Conservation (phyloP, 1,140 invertebrate species). For the Ceratina australensis region DNA sequence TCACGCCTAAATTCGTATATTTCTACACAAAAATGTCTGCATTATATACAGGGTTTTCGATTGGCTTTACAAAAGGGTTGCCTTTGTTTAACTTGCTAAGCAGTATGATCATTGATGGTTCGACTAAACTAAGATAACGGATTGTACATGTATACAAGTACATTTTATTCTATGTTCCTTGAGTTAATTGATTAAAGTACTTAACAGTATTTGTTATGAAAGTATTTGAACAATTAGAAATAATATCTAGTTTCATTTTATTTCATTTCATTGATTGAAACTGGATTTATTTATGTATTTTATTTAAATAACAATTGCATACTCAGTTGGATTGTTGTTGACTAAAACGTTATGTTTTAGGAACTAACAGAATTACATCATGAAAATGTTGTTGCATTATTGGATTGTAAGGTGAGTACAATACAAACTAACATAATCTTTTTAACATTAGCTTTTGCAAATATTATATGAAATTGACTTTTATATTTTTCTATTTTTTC, state of each 20-base stretch:
- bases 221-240: background rate
- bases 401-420: conserved; percentile 91
- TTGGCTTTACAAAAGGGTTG: background rate
- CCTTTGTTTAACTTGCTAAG: background rate
- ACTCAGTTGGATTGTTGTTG: conserved; percentile 34
- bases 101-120: background rate
- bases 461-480: background rate
- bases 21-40: background rate
- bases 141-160: background rate
- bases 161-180: background rate
- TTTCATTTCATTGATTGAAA: background rate
- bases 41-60: background rate
- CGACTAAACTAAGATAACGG: background rate
- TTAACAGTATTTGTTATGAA: background rate
- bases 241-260: conserved; percentile 24
- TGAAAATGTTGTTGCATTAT: conserved; percentile 97
- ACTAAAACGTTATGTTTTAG: conserved; percentile 78
- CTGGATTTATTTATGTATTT: background rate
- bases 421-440: conserved; percentile 20
- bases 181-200: background rate
- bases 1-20: background rate
- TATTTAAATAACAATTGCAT: conserved; percentile 12
- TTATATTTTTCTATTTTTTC: conserved; percentile 18
- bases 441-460: conserved; percentile 6
- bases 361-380: conserved; percentile 98